Percentiles rank a stretch among this genome's conserved stretches.
These are phyloP conservation scores for Rhadina sibilatrix DNA, from an alignment of 2,113 vertebrate genomes.

Conservation along the genomic window DNA sequence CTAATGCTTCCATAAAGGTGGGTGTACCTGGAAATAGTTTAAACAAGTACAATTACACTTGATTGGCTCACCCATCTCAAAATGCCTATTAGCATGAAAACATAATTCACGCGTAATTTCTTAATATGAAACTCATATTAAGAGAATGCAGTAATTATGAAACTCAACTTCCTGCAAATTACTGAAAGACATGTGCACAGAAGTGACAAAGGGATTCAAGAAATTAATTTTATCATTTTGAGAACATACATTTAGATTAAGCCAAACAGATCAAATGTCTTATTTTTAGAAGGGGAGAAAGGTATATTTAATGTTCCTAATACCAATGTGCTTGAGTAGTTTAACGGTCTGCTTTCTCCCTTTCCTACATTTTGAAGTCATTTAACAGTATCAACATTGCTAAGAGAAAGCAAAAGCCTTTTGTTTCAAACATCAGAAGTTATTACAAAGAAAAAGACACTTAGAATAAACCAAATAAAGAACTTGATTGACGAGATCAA, in stretches of 20 bases:
- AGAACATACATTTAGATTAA: not conserved
- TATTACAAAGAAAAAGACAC: not conserved
- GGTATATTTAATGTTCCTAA: not conserved
- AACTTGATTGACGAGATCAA: not conserved
- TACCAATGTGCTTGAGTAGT: not conserved
- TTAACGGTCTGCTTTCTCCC: not conserved
- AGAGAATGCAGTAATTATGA: not conserved
- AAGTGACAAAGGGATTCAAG: not conserved
- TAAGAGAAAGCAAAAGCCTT: not conserved
- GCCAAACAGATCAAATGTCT: not conserved
- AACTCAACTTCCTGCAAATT: not conserved
- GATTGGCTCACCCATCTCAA: not conserved
- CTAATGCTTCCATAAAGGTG: slow-evolving; percentile 81
- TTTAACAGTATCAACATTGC: not conserved
- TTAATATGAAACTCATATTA: not conserved
- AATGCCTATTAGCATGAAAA: not conserved
- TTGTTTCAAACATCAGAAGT: not conserved
- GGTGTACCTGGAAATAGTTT: slow-evolving; percentile 77
- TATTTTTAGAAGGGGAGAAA: not conserved
- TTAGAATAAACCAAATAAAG: not conserved
- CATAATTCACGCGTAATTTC: not conserved
- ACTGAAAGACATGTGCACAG: not conserved
- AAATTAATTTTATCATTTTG: not conserved
- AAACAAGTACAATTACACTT: not conserved
- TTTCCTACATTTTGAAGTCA: not conserved